Evolutionary conservation across 2,888 invertebrate species (phyloP).

Genomic region (Paralinhomoeus sp.): DNA sequence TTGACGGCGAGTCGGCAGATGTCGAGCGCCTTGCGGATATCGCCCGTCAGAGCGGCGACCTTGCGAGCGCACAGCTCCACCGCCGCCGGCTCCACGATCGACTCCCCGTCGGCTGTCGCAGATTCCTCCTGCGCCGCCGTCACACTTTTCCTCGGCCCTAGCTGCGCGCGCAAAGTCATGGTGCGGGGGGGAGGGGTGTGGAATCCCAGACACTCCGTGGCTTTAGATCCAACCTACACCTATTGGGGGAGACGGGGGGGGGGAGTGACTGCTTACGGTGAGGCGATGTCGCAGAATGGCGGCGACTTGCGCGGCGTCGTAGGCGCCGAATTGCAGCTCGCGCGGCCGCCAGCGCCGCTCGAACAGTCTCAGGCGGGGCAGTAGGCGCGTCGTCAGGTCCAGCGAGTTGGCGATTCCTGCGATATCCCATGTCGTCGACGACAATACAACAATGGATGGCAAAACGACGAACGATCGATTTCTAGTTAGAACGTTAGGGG

Average conservation of each 20-base stretch:
- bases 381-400: constrained; percentile 66
- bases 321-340: constrained; percentile 60
- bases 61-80: constrained; percentile 77
- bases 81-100: constrained; percentile 53
- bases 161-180: no score
- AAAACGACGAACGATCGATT: no score
- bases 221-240: no score
- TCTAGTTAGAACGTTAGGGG: no score
- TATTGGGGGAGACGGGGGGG: no score
- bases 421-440: neutral
- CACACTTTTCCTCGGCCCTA: no score
- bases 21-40: constrained; percentile 73
- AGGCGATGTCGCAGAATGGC: constrained; percentile 59
- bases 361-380: constrained; percentile 62
- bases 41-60: constrained; percentile 77
- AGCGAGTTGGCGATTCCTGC: constrained; percentile 65
- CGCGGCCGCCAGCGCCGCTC: constrained; percentile 27
- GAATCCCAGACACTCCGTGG: no score
- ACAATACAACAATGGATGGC: neutral
- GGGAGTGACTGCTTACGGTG: no score
- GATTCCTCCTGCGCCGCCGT: no score
- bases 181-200: no score
- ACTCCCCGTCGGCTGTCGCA: constrained; percentile 3
- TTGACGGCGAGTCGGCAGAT: constrained; percentile 38
- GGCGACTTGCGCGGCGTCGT: constrained; percentile 64